phyloP scores from a whole-genome alignment of 2,888 invertebrate genomes.

The Netelia inedita region DNA sequence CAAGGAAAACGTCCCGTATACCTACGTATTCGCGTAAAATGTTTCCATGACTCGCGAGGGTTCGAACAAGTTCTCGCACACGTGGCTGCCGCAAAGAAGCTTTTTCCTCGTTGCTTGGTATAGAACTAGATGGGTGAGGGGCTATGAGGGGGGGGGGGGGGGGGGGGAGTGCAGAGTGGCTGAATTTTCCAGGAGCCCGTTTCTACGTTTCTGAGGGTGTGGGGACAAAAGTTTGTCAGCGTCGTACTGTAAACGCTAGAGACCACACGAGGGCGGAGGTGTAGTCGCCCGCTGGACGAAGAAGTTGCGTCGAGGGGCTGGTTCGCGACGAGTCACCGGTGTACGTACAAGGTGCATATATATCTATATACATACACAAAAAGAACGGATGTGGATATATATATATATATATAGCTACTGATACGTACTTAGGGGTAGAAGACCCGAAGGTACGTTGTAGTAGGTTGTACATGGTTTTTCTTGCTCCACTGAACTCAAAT shows the following conservation, averaged over 20 bases:
- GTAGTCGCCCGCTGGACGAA: slow-evolving; percentile 35
- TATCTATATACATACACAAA: not conserved
- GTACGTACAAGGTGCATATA: slow-evolving; percentile 23
- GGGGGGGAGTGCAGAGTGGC: slow-evolving; percentile 20
- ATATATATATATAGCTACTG: not conserved
- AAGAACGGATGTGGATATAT: not conserved
- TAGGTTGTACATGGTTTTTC: slow-evolving; percentile 30
- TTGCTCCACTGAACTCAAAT: slow-evolving; percentile 18
- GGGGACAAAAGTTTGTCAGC: slow-evolving; percentile 53
- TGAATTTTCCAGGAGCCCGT: slow-evolving; percentile 49
- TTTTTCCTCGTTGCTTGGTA: not conserved
- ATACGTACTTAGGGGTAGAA: slow-evolving; percentile 34
- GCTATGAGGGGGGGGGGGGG: not conserved
- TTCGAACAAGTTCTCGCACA: slow-evolving; percentile 51
- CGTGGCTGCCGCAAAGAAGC: slow-evolving; percentile 32
- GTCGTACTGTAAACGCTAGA: slow-evolving; percentile 15
- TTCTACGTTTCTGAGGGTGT: slow-evolving; percentile 17
- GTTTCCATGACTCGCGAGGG: slow-evolving; percentile 60
- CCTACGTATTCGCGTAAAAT: not conserved
- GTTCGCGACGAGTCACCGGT: slow-evolving; percentile 33
- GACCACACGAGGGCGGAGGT: slow-evolving; percentile 36
- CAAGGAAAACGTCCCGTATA: no score
- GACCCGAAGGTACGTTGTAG: slow-evolving; percentile 31
- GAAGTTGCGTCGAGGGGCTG: slow-evolving; percentile 49
- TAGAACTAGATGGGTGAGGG: not conserved